Percentiles rank a stretch among this genome's conserved stretches.
These are phyloP conservation scores for Metellina segmentata DNA, from an alignment of 2,888 invertebrate species.

Conservation along the genomic window DNA sequence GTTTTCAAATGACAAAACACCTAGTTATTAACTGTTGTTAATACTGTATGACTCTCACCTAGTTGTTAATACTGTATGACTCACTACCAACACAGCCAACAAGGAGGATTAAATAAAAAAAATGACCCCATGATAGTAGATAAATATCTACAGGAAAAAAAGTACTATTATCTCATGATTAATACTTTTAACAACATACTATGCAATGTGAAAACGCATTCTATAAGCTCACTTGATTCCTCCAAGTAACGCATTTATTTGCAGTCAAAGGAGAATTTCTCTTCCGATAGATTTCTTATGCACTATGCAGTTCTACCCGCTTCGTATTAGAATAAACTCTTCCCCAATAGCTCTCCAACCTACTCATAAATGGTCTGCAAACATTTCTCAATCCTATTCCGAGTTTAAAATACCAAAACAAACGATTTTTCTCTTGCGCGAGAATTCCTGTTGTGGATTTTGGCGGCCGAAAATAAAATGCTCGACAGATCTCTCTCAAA, in stretches of 20 bases:
- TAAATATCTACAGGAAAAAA: too few species aligned
- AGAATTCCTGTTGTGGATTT: constrained; percentile 19
- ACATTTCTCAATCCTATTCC: not conserved
- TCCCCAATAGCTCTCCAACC: constrained; percentile 1
- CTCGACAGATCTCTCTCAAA: constrained; percentile 16
- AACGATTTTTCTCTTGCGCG: not conserved
- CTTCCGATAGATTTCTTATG: not conserved
- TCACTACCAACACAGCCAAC: too few species aligned
- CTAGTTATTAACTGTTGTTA: too few species aligned
- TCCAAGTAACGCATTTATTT: not conserved
- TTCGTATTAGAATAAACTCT: not conserved
- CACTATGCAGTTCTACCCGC: not conserved
- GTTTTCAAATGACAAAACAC: too few species aligned
- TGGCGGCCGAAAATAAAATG: constrained; percentile 15
- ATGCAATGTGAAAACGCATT: too few species aligned
- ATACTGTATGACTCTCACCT: too few species aligned
- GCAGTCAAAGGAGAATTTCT: not conserved
- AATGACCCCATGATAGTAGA: too few species aligned
- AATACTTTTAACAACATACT: too few species aligned
- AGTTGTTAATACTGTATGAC: too few species aligned
- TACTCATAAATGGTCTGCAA: not conserved
- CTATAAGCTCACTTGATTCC: too few species aligned
- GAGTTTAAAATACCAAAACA: constrained; percentile 31
- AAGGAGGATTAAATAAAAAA: too few species aligned
- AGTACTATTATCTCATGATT: too few species aligned